Evolutionary conservation across 2,888 invertebrate species (phyloP).

Genomic region (Papilio demoleus): DNA sequence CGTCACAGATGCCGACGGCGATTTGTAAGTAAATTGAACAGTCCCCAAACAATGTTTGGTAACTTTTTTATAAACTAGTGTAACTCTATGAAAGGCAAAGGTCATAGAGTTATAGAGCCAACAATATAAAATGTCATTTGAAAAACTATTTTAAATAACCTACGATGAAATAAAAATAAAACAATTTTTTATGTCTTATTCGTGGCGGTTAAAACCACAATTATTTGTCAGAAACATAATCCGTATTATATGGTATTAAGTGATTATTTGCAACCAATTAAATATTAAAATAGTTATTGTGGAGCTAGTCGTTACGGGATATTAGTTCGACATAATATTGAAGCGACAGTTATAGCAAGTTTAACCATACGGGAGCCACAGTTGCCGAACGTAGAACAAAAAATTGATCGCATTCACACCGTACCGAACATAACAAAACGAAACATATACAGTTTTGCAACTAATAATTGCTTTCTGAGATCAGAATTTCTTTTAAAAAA

Average conservation of each 20-base stretch:
- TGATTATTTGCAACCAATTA: slow-evolving; percentile 1
- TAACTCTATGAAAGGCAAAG: background rate
- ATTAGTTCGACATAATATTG: slow-evolving; percentile 45
- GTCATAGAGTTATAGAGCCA: background rate
- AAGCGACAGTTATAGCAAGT: slow-evolving; percentile 48
- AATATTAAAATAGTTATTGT: slow-evolving; percentile 3
- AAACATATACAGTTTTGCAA: background rate
- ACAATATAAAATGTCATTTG: no score
- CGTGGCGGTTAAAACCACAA: no score
- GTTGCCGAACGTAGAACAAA: slow-evolving; percentile 42
- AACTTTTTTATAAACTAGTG: slow-evolving; percentile 7
- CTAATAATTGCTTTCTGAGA: no score
- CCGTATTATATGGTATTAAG: background rate
- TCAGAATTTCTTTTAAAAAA: no score
- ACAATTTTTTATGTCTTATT: no score
- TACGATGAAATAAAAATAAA: no score
- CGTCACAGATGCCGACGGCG: slow-evolving; percentile 30
- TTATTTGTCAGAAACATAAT: no score
- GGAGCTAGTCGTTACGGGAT: background rate
- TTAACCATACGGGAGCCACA: slow-evolving; percentile 49
- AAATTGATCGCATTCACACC: slow-evolving; percentile 37
- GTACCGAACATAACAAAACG: background rate
- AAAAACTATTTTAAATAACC: no score
- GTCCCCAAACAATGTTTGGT: background rate
- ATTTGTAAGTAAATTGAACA: slow-evolving; percentile 32